Percentiles rank a stretch among this genome's conserved stretches.
Evolutionary conservation across 2,113 vertebrate species (phyloP).

Genomic region (Nesogale talazaci): DNA sequence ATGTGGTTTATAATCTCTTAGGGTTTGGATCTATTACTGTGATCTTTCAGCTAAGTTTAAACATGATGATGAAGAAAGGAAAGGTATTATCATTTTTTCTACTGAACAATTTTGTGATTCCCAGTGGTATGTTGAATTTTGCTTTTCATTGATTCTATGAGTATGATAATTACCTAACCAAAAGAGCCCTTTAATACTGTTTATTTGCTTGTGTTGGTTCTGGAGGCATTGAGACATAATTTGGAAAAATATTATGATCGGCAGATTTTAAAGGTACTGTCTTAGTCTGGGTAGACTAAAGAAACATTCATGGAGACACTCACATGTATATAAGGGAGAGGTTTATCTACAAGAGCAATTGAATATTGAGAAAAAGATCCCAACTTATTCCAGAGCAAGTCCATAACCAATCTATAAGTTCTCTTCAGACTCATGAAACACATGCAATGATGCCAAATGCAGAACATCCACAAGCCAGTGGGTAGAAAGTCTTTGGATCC

Average conservation of each 20-base stretch:
- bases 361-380: too few relatives aligned
- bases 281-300: too few relatives aligned
- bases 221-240: not conserved
- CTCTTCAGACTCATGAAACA: too few relatives aligned
- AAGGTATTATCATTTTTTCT: conserved; percentile 58
- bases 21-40: not conserved
- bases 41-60: conserved; percentile 49
- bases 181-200: conserved; percentile 36
- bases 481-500: too few relatives aligned
- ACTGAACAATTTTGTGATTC: conserved; percentile 3
- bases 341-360: too few relatives aligned
- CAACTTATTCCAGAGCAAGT: too few relatives aligned
- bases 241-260: not conserved
- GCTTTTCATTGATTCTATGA: not conserved
- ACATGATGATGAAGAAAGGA: conserved; percentile 12
- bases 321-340: too few relatives aligned
- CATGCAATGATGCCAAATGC: too few relatives aligned
- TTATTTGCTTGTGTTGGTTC: conserved; percentile 41
- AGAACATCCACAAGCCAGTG: too few relatives aligned
- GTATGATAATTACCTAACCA: not conserved
- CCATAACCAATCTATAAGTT: too few relatives aligned
- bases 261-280: conserved; percentile 34
- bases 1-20: not conserved
- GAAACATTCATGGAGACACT: too few relatives aligned
- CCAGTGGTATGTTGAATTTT: not conserved